A percentile compares a stretch with the other conserved stretches of the same genome.
phyloP scores from a whole-genome alignment of 2,113 vertebrate species.

The Turdus rufiventris region DNA sequence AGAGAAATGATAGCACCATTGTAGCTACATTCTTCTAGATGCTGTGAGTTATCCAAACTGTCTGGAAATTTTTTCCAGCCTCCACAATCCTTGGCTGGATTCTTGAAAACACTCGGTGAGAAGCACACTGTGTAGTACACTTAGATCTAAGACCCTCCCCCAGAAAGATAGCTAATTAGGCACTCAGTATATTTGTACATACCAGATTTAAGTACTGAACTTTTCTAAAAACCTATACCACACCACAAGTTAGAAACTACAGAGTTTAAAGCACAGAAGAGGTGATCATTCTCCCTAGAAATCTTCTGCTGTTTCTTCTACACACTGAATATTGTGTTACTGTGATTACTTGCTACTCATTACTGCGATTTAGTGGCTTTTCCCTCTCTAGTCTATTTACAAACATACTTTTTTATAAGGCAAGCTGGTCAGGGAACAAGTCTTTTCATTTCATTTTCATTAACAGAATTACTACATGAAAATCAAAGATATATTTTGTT shows the following conservation, averaged over 20 bases:
- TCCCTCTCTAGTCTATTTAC: neutral
- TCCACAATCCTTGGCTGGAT: neutral
- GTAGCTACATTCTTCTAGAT: neutral
- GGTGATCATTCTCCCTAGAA: neutral
- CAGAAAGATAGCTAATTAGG: neutral
- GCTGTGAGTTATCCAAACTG: neutral
- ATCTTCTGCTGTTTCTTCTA: neutral
- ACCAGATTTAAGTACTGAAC: neutral
- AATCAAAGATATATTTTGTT: neutral
- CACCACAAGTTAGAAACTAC: neutral
- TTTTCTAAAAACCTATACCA: neutral
- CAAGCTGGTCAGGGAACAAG: neutral
- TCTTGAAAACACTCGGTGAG: neutral
- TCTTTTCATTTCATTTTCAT: neutral
- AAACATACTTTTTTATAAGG: neutral
- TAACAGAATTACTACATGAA: neutral
- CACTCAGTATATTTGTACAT: neutral
- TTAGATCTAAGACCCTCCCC: neutral
- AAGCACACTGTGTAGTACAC: neutral
- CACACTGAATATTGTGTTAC: neutral
- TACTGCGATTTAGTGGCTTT: neutral
- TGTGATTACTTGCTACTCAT: neutral
- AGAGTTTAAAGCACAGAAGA: neutral
- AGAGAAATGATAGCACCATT: neutral
- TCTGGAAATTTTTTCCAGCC: neutral